A percentile compares a stretch with the other conserved stretches of the same genome.
These are phyloP conservation scores for Drosophila pegasa DNA, from an alignment of 2,888 invertebrate species.

Conservation along the genomic window DNA sequence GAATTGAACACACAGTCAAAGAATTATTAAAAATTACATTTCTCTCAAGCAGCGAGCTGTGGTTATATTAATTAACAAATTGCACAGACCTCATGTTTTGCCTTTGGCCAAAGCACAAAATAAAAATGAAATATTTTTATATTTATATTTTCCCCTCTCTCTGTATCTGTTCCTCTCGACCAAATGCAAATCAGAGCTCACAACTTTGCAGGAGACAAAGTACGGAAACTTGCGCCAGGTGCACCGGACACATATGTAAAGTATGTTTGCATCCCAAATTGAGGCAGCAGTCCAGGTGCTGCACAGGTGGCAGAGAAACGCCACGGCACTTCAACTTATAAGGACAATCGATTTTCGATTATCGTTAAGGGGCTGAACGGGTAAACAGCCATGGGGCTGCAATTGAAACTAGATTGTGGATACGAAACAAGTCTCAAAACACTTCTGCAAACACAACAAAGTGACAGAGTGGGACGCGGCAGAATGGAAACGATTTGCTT, in stretches of 20 bases:
- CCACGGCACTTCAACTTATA: constrained; percentile 46
- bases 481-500: constrained; percentile 5
- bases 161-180: too few relatives aligned
- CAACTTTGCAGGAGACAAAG: constrained; percentile 23
- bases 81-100: background rate
- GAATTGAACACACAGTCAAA: background rate
- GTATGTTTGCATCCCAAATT: constrained; percentile 47
- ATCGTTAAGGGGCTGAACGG: constrained; percentile 29
- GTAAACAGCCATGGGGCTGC: constrained; percentile 21
- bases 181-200: constrained; percentile 52
- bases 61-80: constrained; percentile 11
- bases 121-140: background rate
- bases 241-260: constrained; percentile 51
- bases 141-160: background rate
- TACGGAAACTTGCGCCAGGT: constrained; percentile 40
- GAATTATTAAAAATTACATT: background rate
- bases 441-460: constrained; percentile 30
- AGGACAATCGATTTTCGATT: constrained; percentile 70
- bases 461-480: constrained; percentile 13
- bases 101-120: background rate
- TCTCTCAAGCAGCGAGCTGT: background rate
- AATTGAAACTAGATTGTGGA: constrained; percentile 49
- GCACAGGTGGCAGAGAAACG: constrained; percentile 22
- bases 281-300: constrained; percentile 20
- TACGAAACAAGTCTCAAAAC: constrained; percentile 24